Evolutionary conservation across 2,888 invertebrate species (phyloP).

Genomic region (Strigamia maritima): DNA sequence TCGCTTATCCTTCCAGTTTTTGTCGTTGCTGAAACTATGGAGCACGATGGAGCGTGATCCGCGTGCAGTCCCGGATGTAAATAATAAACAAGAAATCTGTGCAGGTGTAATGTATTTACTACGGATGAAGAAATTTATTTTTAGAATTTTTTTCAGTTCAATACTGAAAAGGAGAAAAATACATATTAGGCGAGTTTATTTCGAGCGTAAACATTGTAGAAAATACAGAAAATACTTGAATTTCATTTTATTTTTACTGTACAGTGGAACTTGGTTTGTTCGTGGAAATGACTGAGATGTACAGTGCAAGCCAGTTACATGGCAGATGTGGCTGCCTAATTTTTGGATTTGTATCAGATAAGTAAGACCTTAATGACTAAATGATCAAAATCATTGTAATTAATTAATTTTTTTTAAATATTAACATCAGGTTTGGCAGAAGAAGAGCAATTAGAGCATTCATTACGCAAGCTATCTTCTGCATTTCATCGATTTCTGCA

Average conservation of each 20-base stretch:
- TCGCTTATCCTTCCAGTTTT: too few relatives aligned
- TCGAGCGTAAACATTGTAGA: too few relatives aligned
- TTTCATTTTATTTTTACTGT: slow-evolving; percentile 42
- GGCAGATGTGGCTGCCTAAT: slow-evolving; percentile 71
- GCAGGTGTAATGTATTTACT: too few relatives aligned
- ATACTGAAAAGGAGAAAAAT: too few relatives aligned
- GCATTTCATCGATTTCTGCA: slow-evolving; percentile 63
- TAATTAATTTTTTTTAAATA: not conserved
- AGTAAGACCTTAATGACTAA: slow-evolving; percentile 55
- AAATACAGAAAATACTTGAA: too few relatives aligned
- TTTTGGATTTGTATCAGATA: slow-evolving; percentile 74
- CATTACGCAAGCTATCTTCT: slow-evolving; percentile 63
- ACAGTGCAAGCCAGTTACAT: slow-evolving; percentile 74
- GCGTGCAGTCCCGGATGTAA: too few relatives aligned
- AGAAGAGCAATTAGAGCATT: slow-evolving; percentile 72
- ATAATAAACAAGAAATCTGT: too few relatives aligned
- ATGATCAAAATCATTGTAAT: not conserved
- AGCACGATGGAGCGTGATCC: too few relatives aligned
- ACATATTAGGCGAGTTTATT: not conserved
- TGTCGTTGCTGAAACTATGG: too few relatives aligned
- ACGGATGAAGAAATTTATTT: too few relatives aligned
- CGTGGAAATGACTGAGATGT: slow-evolving; percentile 56
- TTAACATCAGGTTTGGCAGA: slow-evolving; percentile 63
- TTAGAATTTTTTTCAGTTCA: too few relatives aligned
- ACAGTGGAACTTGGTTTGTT: slow-evolving; percentile 72